phyloP scores from a whole-genome alignment of 2,888 invertebrate genomes.

The Rhingia campestris region DNA sequence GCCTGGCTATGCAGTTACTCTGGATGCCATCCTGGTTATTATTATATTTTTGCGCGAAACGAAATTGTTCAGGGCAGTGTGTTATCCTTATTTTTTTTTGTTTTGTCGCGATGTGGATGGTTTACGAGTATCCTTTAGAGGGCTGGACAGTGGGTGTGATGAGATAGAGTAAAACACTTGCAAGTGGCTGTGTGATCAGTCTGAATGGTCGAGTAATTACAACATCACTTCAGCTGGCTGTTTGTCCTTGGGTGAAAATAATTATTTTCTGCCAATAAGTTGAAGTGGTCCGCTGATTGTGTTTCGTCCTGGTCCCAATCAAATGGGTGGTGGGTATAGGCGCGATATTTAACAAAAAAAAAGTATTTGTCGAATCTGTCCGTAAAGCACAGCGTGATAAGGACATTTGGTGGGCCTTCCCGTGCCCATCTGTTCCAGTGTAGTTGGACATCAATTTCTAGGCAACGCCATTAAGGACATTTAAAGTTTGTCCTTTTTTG shows the following conservation, averaged over 20 bases:
- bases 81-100: slow-evolving; percentile 1
- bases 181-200: slow-evolving; percentile 36
- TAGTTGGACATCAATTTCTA: slow-evolving; percentile 64
- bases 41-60: slow-evolving; percentile 21
- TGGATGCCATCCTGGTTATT: slow-evolving; percentile 30
- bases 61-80: slow-evolving; percentile 31
- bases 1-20: slow-evolving; percentile 42
- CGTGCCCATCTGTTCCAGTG: background rate
- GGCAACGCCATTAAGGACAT: slow-evolving; percentile 71
- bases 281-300: slow-evolving; percentile 48
- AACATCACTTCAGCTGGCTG: slow-evolving; percentile 50
- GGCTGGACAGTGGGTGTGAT: background rate
- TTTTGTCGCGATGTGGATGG: background rate
- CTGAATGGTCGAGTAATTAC: slow-evolving; percentile 38
- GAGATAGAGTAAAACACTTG: slow-evolving; percentile 7
- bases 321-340: too few relatives aligned
- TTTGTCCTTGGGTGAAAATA: slow-evolving; percentile 52
- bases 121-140: slow-evolving; percentile 5
- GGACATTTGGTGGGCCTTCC: slow-evolving; percentile 11
- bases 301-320: slow-evolving; percentile 8
- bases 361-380: background rate
- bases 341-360: too few relatives aligned
- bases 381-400: slow-evolving; percentile 35
- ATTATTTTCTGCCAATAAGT: slow-evolving; percentile 70
- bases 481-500: slow-evolving; percentile 70